A percentile compares a stretch with the other conserved stretches of the same genome.
phyloP scores from a whole-genome alignment of 2,888 invertebrate species.

The Chaetoderma sp. region DNA sequence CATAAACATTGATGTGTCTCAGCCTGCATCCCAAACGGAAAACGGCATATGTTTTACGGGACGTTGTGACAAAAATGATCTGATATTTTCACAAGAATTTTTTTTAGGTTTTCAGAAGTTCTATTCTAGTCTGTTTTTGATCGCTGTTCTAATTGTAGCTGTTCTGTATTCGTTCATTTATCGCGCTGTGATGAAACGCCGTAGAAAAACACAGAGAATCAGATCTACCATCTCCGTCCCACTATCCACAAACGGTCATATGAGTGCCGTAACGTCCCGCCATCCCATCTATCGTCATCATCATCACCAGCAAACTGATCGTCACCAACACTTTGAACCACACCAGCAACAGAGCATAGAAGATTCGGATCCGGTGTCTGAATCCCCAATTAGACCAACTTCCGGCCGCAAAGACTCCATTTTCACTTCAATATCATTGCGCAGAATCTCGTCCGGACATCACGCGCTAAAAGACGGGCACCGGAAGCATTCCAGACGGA shows the following conservation, averaged over 20 bases:
- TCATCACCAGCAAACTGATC: no score
- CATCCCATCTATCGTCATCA: no score
- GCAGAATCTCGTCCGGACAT: background rate
- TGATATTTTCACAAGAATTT: background rate
- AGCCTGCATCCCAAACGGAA: no score
- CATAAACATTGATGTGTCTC: no score
- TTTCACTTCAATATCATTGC: background rate
- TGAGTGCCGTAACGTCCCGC: no score
- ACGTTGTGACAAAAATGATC: background rate
- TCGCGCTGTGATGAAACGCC: background rate
- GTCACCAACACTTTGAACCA: no score
- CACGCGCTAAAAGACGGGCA: background rate
- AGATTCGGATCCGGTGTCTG: no score
- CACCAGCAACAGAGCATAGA: no score
- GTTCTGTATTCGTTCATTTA: conserved; percentile 2
- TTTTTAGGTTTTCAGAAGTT: background rate
- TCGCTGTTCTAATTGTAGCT: conserved; percentile 3
- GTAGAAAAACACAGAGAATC: conserved; percentile 6
- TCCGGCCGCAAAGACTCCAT: background rate
- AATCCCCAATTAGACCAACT: no score
- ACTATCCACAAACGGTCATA: background rate
- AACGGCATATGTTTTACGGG: no score
- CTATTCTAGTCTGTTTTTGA: background rate
- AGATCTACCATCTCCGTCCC: conserved; percentile 1
- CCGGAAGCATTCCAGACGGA: background rate